A percentile compares a stretch with the other conserved stretches of the same genome.
These are phyloP conservation scores for Drosophila gunungcola DNA, from an alignment of 1,140 invertebrate species.

Conservation along the genomic window DNA sequence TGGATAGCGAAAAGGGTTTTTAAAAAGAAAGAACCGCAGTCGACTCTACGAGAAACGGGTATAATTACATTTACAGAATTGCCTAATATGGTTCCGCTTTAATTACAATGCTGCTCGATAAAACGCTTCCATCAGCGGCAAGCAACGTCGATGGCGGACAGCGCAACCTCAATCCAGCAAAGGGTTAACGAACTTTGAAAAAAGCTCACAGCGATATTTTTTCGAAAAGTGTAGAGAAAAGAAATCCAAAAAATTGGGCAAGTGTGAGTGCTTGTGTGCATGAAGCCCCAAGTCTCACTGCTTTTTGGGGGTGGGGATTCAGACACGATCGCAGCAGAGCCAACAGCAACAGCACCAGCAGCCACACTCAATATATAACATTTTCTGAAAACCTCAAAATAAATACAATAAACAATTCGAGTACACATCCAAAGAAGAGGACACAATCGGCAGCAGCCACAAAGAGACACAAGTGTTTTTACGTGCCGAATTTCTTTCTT, in stretches of 20 bases:
- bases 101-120: constrained; percentile 18
- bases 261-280: constrained; percentile 24
- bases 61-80: constrained; percentile 26
- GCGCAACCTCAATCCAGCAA: constrained; percentile 66
- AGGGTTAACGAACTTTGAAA: constrained; percentile 72
- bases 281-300: constrained; percentile 5
- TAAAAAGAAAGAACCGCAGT: not conserved
- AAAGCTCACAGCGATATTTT: constrained; percentile 68
- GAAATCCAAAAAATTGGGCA: constrained; percentile 58
- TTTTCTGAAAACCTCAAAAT: constrained; percentile 67
- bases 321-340: constrained; percentile 38
- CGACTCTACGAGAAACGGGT: not conserved
- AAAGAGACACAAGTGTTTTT: constrained; percentile 60
- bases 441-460: constrained; percentile 15
- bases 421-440: constrained; percentile 10
- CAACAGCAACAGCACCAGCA: constrained; percentile 54
- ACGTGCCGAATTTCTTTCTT: constrained; percentile 55
- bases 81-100: constrained; percentile 15
- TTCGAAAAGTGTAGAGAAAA: constrained; percentile 65
- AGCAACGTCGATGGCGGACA: constrained; percentile 24
- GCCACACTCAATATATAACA: constrained; percentile 61
- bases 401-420: constrained; percentile 42
- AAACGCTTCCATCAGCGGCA: constrained; percentile 47
- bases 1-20: no score
- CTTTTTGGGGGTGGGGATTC: constrained; percentile 11